Evolutionary conservation across 2,113 vertebrate species (phyloP), one percentile per base, ranked within the genome.

Genomic region (Hepsetus odoe): DNA sequence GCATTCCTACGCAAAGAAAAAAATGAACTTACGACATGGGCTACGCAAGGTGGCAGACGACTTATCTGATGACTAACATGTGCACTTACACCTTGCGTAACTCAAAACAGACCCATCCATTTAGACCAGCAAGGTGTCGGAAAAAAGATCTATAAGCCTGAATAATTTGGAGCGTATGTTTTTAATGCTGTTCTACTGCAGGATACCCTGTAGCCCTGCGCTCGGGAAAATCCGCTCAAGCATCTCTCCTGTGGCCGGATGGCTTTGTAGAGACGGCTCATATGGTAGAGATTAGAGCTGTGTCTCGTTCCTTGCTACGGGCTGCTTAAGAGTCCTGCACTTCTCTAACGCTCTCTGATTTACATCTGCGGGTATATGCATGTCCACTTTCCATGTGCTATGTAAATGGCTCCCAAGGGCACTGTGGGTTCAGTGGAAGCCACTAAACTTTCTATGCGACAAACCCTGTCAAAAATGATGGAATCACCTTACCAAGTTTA

Each of bases 1-100:
- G 59, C 74, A 82, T 80, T 83, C 74, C 76, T 76, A 12, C 24
- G 18, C 3, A 20, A 18, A 10, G 59, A 72, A 35, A 22, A 51
- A 40, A 24, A 33, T 3, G 16, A 55, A 64, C 69, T 79, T 46
- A 32, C 68, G 78, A 72, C 76, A 64, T 72, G 53, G 51, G 58
- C 69, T 62, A 59, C 10, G 38, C 16, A 67, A 64, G 44, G 65
- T 40, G 53, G 61, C 62, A 79, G 49, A 53, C 53, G 32, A 53
- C 70, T 61, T 76, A 77, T 64, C 66, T 59, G 77, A 82, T 67
- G 65, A 76, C 73, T 72, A 80, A 74, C 81, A 83, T n/a, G 62
- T 85, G 76, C 67, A 68, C 81, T 53, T 74, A 69, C 83, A 80
- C 79, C 71, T 82, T 51, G 64, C 51, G 14, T 84, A 88, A 84